Evolutionary conservation across 2,797 vertebrate genomes (phyloP).

Genomic region (Poecilia velifera): DNA sequence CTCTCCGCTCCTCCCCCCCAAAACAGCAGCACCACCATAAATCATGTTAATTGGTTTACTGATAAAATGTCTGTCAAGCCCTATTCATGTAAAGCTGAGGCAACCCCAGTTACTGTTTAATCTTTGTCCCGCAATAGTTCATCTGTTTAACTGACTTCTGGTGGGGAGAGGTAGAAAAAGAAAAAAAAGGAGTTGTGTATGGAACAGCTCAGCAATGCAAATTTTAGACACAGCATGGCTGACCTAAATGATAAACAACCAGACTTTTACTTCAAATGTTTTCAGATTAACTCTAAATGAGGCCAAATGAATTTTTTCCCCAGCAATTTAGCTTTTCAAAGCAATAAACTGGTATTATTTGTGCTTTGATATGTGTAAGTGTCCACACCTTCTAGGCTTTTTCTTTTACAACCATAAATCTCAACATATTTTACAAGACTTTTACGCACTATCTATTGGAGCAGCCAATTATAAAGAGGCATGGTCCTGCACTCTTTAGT

Average conservation of each 20-base stretch:
- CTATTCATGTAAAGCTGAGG: slow-evolving; percentile 68
- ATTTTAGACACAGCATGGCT: slow-evolving; percentile 42
- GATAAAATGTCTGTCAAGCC: slow-evolving; percentile 79
- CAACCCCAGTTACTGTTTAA: slow-evolving; percentile 77
- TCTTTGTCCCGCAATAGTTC: slow-evolving; percentile 74
- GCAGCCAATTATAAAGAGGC: neutral
- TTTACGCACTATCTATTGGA: neutral
- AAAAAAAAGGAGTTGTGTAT: slow-evolving; percentile 56
- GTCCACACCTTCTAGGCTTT: neutral
- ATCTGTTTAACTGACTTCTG: slow-evolving; percentile 76
- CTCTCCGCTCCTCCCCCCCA: slow-evolving; percentile 47
- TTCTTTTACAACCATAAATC: neutral
- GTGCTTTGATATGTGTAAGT: slow-evolving; percentile 19
- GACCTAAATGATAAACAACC: slow-evolving; percentile 64
- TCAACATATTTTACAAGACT: neutral
- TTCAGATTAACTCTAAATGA: slow-evolving; percentile 45
- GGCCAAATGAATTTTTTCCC: slow-evolving; percentile 40
- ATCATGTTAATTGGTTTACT: slow-evolving; percentile 84
- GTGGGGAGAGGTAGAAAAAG: slow-evolving; percentile 60
- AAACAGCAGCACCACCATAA: slow-evolving; percentile 66
- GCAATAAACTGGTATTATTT: slow-evolving; percentile 18
- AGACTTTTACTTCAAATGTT: slow-evolving; percentile 39
- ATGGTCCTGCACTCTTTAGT: neutral
- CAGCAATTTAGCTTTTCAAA: slow-evolving; percentile 45
- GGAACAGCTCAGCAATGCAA: slow-evolving; percentile 61